phyloP scores from a whole-genome alignment of 2,797 vertebrate species.

The Lerista edwardsae region DNA sequence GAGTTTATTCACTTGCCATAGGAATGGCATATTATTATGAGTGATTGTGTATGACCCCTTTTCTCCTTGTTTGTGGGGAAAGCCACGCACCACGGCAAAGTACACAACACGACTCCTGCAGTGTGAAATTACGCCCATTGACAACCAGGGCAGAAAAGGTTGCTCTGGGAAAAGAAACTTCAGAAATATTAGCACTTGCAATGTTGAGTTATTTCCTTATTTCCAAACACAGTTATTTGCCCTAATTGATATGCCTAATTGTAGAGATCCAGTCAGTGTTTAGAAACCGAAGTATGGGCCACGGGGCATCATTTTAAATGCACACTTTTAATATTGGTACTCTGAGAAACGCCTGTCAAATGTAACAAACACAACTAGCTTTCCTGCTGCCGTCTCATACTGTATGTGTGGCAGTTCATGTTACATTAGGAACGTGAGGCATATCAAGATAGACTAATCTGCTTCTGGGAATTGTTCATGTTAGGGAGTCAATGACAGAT shows the following conservation, averaged over 20 bases:
- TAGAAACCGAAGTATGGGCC: constrained; percentile 1
- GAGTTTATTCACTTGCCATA: neutral
- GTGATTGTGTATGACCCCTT: neutral
- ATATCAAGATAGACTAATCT: constrained; percentile 52
- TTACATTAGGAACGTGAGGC: constrained; percentile 64
- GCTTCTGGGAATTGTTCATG: constrained; percentile 55
- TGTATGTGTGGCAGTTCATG: constrained; percentile 61
- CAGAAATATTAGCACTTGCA: neutral
- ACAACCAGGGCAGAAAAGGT: neutral
- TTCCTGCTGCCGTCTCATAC: constrained; percentile 26
- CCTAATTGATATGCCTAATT: neutral
- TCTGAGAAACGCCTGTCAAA: constrained; percentile 13
- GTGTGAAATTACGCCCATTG: neutral
- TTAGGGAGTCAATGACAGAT: constrained; percentile 66
- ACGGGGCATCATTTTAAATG: neutral
- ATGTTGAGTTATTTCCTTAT: neutral
- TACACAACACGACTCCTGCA: neutral
- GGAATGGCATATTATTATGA: neutral
- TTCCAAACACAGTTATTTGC: neutral
- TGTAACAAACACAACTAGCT: constrained; percentile 33
- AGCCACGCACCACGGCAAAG: neutral
- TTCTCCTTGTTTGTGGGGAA: constrained; percentile 4
- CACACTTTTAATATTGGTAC: constrained; percentile 31
- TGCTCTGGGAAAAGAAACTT: neutral
- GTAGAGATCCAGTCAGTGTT: neutral